Percentiles rank a stretch among this genome's conserved stretches.
These are phyloP conservation scores for Phylloscopus whistleri DNA, from an alignment of 2,113 vertebrate genomes.

Conservation along the genomic window DNA sequence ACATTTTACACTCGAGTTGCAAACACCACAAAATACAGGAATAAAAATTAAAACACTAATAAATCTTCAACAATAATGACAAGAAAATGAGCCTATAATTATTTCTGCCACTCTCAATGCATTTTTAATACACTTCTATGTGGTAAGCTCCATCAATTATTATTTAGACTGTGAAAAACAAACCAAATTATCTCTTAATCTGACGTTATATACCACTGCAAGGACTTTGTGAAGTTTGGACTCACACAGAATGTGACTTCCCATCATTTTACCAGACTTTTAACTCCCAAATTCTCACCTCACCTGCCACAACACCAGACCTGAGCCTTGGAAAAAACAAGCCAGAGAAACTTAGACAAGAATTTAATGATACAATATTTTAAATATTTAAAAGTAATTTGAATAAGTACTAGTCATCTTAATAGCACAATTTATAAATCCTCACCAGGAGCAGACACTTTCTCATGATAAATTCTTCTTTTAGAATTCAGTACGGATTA, in stretches of 20 bases:
- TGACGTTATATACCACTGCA: neutral
- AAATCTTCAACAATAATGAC: neutral
- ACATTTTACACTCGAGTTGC: neutral
- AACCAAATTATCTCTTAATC: neutral
- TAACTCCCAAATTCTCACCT: neutral
- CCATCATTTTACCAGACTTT: neutral
- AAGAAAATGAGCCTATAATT: neutral
- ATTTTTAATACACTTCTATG: neutral
- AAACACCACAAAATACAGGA: neutral
- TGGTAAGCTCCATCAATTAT: neutral
- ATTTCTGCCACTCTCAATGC: neutral
- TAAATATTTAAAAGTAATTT: conserved; percentile 37
- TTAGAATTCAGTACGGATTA: conserved; percentile 3
- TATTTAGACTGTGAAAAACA: neutral
- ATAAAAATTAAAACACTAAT: neutral
- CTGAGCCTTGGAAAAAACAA: neutral
- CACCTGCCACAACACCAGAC: neutral
- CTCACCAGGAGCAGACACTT: neutral
- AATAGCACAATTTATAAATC: conserved; percentile 32
- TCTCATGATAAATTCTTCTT: conserved; percentile 8
- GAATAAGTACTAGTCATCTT: conserved; percentile 22
- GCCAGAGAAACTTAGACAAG: neutral
- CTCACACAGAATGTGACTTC: neutral
- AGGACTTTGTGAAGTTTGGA: neutral
- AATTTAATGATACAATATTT: neutral